phyloP scores from a whole-genome alignment of 2,888 invertebrate genomes.

The Galerucella calmariensis region DNA sequence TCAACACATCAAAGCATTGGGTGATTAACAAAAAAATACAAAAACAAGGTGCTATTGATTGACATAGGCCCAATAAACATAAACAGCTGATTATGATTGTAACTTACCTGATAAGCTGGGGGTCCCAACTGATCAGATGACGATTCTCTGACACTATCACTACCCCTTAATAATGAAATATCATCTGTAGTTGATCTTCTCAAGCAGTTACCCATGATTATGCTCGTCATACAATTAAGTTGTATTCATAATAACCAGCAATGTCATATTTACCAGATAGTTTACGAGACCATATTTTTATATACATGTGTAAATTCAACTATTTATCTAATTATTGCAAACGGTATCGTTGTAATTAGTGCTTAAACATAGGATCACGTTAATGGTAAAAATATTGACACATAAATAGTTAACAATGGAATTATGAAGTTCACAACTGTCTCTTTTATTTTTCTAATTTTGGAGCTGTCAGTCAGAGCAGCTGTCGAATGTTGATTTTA shows the following conservation, averaged over 20 bases:
- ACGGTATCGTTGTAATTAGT: conserved; percentile 37
- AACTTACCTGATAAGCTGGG: conserved; percentile 68
- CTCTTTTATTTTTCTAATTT: conserved; percentile 47
- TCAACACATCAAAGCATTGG: no score
- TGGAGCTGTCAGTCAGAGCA: conserved; percentile 27
- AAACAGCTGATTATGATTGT: conserved; percentile 28
- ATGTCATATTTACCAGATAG: conserved; percentile 46
- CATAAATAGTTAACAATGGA: conserved; percentile 49
- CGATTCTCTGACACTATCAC: conserved; percentile 69
- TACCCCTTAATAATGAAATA: conserved; percentile 72
- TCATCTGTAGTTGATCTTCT: conserved; percentile 75
- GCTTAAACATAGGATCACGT: conserved; percentile 41
- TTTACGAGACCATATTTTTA: conserved; percentile 45
- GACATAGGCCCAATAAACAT: conserved; percentile 9
- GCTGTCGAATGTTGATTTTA: background rate
- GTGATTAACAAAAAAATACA: conserved; percentile 1
- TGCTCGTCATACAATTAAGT: conserved; percentile 59
- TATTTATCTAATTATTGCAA: conserved; percentile 37
- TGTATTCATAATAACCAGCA: conserved; percentile 48
- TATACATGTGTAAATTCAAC: conserved; percentile 44
- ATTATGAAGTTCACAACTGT: conserved; percentile 45
- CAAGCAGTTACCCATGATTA: conserved; percentile 77
- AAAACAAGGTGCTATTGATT: conserved; percentile 31
- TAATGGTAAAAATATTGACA: conserved; percentile 47
- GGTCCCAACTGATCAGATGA: conserved; percentile 71